Conservation (phyloP, 2,797 vertebrate genomes). For the Centroberyx gerrardi region DNA sequence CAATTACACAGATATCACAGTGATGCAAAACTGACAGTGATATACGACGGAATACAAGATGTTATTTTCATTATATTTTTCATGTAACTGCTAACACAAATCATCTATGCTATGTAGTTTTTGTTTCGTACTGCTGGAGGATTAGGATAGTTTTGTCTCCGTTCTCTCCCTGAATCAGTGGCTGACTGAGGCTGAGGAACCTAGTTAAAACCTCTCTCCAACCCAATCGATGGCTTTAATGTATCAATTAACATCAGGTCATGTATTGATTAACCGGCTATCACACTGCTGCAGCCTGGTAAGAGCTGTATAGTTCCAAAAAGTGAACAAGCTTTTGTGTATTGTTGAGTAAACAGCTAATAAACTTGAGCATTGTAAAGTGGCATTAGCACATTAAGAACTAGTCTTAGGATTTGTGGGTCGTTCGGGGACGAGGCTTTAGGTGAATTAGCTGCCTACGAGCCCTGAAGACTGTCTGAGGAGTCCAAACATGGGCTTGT, state of each 20-base stretch:
- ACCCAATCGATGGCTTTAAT: constrained; percentile 47
- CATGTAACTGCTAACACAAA: constrained; percentile 2
- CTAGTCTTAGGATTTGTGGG: neutral
- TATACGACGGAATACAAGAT: neutral
- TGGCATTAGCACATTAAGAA: too few relatives aligned
- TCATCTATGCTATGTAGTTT: neutral
- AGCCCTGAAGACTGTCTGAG: too few relatives aligned
- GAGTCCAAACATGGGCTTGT: too few relatives aligned
- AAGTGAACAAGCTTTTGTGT: neutral
- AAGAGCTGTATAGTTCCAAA: neutral
- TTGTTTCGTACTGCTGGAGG: neutral
- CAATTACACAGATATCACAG: constrained; percentile 21
- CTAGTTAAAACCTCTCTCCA: constrained; percentile 7
- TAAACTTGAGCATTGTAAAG: too few relatives aligned
- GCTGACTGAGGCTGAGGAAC: constrained; percentile 12
- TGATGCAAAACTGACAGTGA: constrained; percentile 7
- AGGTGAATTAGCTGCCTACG: neutral
- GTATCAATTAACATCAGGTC: constrained; percentile 47
- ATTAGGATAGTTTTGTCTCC: neutral
- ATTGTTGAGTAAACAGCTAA: too few relatives aligned
- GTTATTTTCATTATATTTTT: neutral
- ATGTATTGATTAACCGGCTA: constrained; percentile 33
- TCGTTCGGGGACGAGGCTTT: neutral
- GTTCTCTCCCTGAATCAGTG: constrained; percentile 2
- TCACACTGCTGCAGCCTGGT: constrained; percentile 11